Evolutionary conservation across 2,797 vertebrate species (phyloP), one percentile per base, ranked within the genome.

Genomic region (Xyrichtys novacula): DNA sequence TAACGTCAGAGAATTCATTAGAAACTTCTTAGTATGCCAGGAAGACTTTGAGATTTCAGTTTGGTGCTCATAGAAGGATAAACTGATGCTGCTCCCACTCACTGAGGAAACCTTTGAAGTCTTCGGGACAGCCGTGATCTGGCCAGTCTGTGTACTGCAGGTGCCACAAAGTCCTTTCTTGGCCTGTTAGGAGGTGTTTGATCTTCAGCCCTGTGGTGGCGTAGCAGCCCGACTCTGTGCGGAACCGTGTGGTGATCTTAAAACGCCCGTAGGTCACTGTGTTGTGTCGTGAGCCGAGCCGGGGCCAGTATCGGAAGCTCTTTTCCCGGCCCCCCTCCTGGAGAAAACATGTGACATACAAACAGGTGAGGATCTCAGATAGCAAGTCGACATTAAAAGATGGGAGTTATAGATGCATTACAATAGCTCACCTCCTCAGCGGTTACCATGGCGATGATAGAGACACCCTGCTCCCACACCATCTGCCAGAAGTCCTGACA

Each of bases 401-500:
- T 3, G 4, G 8, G 11, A 5, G n/a, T 15, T 28, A 17, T n/a
- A 42, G 49, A 34, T 7, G 14, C 7, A 9, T 39, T 71, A 7
- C 6, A 16, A 1, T 1, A 7, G 65, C 50, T 0, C 49, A 98
- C 98, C 94, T 99, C 97, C 80, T 99, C 98, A 5, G 96, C 96
- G 0, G 98, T 98, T 67, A 98, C 97, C 98, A 99, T 99, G 48
- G 96, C 96, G 67, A 99, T 98, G 72, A 99, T 98, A 5, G 97
- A 91, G 65, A 99, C 92, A 0, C 96, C 94, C 90, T 99, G 97
- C 58, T 99, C 98, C 98, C 98, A 99, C 61, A 99, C 95, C 98
- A 99, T 98, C 92, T 99, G 98, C 98, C 98, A 99, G 89, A 99
- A 99, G 84, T 99, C 98, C 80, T 95, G 96, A 79, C 97, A 99